Evolutionary conservation across 1,140 invertebrate species (phyloP), one percentile per base, ranked within the genome.

Genomic region (Drosophila tristis): DNA sequence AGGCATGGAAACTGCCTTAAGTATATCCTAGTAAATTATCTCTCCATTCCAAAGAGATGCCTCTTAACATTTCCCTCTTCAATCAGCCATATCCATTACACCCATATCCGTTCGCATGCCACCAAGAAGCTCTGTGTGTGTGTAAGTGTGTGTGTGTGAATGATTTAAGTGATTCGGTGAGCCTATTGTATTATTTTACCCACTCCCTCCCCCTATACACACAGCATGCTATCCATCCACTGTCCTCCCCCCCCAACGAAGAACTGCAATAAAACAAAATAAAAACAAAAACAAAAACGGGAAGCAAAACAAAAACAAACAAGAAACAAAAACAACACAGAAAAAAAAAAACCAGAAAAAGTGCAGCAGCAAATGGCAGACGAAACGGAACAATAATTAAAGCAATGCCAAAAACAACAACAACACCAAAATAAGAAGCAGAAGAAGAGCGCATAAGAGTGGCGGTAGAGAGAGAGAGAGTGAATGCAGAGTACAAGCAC

Each of bases 301-400:
- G 26, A 58, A 51, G 13, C 47, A 16, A 16, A 60, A 53, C 16
- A 59, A 64, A 68, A 75, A 62, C 23, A 57, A 78, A 50, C 54
- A 15, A 60, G 44, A 68, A 80, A 60, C 39, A 65, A 73, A 54
- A 68, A 55, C 48, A 73, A 53, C 68, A 63, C 61, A 78, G 78
- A 44, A 63, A 48, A 65, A 65, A 56, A 50, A 68, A 29, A 20
- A 63, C 44, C 48, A 55, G 39, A 56, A 72, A 76, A 79, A 84
- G 72, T 80, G 81, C 80, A 78, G 70, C 75, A 66, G 64, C 70
- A 71, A 82, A 73, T 85, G 76, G 58, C 82, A 82, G 82, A 87
- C 82, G 82, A 82, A 87, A 87, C 67, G 82, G 79, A 87, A 87
- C 84, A 89, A 87, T 87, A 87, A 87, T 87, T 87, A 84, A 86